Percentiles rank a stretch among this genome's conserved stretches.
These are phyloP conservation scores for Xyrichtys novacula DNA, from an alignment of 2,797 vertebrate genomes.

Conservation along the genomic window DNA sequence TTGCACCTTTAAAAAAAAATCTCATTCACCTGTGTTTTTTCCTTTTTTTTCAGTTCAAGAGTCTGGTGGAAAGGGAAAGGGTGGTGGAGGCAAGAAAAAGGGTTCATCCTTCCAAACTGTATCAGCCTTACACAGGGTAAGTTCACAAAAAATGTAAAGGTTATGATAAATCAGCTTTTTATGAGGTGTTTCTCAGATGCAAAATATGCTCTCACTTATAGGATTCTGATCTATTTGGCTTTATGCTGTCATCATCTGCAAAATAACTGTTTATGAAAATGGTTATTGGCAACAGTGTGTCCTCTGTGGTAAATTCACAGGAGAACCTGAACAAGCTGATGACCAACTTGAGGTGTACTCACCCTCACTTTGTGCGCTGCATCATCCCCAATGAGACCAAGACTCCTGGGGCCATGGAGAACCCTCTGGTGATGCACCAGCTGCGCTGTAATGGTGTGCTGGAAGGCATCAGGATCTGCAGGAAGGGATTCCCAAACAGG, in stretches of 20 bases:
- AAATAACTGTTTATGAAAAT: too few species aligned
- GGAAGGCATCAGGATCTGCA: constrained; percentile 92
- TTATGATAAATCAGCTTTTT: background rate
- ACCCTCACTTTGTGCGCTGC: constrained; percentile 90
- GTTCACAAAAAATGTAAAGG: constrained; percentile 4
- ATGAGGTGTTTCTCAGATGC: background rate
- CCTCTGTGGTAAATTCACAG: constrained; percentile 39
- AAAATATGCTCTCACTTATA: background rate
- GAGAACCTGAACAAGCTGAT: constrained; percentile 90
- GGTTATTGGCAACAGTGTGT: background rate
- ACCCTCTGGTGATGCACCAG: constrained; percentile 88
- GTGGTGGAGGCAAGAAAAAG: constrained; percentile 86
- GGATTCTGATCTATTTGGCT: background rate
- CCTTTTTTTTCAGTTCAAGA: constrained; percentile 18
- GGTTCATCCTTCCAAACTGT: constrained; percentile 91
- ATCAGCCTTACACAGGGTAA: constrained; percentile 87
- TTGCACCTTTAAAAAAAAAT: too few species aligned
- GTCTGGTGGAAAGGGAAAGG: constrained; percentile 69
- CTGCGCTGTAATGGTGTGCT: constrained; percentile 89
- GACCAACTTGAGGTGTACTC: constrained; percentile 87
- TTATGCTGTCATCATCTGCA: background rate
- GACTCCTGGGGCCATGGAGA: constrained; percentile 87
- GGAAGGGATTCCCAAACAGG: constrained; percentile 89
- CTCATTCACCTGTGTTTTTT: too few species aligned
- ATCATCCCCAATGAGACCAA: constrained; percentile 92